Evolutionary conservation across 1,140 invertebrate species (phyloP), one percentile per base, ranked within the genome.

Genomic region (Drosophila sechellia): DNA sequence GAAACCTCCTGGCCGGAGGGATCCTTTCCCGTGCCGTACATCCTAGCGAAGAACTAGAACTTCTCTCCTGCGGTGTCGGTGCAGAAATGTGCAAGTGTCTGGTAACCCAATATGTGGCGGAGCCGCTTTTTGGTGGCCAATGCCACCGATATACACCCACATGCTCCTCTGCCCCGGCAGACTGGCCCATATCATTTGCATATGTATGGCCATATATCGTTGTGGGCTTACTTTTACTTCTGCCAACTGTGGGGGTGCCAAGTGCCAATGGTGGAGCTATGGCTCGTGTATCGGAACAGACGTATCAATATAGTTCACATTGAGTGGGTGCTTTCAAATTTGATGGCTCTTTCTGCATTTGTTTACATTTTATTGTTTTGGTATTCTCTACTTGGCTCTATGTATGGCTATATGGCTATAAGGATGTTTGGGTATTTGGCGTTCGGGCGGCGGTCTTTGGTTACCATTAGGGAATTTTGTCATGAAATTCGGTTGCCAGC

Each of bases 351-450:
- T 65, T 72, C 46, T 63, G 83, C 79, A 87, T 87, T 89, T 89
- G 84, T 89, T 89, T 89, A 87, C 79, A 87, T 87, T 87, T 89
- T 89, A 90, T 90, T 90, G 84, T 89, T 84, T 89, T 70, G 72
- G 74, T 74, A 59, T 77, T 61, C 63, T 3, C 22, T 22, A 13
- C 25, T 46, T n/a, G 40, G 40, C 2, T 17, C 10, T 53, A 40
- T 48, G 39, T 53, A 40, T 48, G 39, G 25, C 34, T 48, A 40
- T 46, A 39, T 12, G 48, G 27, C 17, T 17, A 22, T 22, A 22
- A 22, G 20, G 20, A 22, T 22, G 3, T 22, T 11, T 43, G 31
- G 31, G 31, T 31, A 31, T 31, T 31, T 31, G 31, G 27, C 6
- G 5, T 72, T 61, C 25, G 35, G 77, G 79, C 54, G 64, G 46